Conservation (phyloP, 92 coral and sea anemone species). For the Epizoanthus rinbou region DNA sequence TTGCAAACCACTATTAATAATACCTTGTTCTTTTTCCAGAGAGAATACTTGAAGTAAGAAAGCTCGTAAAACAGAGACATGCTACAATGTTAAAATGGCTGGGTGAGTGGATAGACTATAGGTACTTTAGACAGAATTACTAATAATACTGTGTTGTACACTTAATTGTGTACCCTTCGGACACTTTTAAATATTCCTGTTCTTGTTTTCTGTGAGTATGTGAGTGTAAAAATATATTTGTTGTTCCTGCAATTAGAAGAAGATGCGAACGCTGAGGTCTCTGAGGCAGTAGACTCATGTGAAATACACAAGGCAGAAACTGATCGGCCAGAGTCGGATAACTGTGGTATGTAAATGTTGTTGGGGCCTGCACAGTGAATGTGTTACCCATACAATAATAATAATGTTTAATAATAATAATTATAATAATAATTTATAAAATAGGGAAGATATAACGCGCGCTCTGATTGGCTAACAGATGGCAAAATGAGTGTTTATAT, state of each 20-base stretch:
- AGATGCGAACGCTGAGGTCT: background rate
- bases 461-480: too few species aligned
- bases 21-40: slow-evolving; percentile 41
- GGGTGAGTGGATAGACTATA: slow-evolving; percentile 49
- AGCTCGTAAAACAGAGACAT: slow-evolving; percentile 74
- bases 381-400: too few species aligned
- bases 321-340: background rate
- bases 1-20: background rate
- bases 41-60: slow-evolving; percentile 72
- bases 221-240: background rate
- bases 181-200: too few species aligned
- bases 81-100: slow-evolving; percentile 72
- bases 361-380: too few species aligned
- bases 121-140: too few species aligned
- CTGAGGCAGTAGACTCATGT: background rate
- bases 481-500: too few species aligned
- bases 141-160: too few species aligned
- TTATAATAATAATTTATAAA: too few species aligned
- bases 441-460: too few species aligned
- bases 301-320: background rate
- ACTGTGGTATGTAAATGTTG: slow-evolving; percentile 1
- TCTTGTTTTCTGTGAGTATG: too few species aligned
- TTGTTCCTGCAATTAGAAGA: background rate
- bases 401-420: too few species aligned
- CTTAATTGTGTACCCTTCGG: too few species aligned